These are phyloP conservation scores for Sebastes vulpes DNA, from an alignment of 2,797 vertebrate species.

Conservation along the genomic window DNA sequence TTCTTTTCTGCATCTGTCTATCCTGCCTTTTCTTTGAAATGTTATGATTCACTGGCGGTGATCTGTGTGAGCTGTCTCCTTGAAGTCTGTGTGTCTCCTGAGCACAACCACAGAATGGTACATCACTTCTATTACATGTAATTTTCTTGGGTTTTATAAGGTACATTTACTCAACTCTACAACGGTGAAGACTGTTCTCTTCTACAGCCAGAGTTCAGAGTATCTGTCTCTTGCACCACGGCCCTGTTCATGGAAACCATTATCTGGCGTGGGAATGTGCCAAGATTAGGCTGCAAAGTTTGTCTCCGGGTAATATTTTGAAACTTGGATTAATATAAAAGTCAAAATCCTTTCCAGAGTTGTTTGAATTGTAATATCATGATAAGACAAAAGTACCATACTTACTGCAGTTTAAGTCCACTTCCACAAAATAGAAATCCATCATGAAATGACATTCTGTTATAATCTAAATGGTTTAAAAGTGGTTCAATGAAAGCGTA, in stretches of 20 bases:
- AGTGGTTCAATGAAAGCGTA: constrained; percentile 30
- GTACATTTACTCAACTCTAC: constrained; percentile 78
- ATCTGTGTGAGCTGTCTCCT: constrained; percentile 73
- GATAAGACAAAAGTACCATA: constrained; percentile 19
- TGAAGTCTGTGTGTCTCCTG: constrained; percentile 78
- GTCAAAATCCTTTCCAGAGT: constrained; percentile 32
- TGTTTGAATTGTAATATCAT: constrained; percentile 47
- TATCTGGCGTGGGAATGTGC: constrained; percentile 72
- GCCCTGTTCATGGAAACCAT: constrained; percentile 81
- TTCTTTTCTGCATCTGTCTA: constrained; percentile 41
- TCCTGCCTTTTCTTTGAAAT: constrained; percentile 66
- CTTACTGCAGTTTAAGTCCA: not conserved
- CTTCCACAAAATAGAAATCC: not conserved
- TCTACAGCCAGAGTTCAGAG: constrained; percentile 57
- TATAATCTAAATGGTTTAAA: constrained; percentile 39
- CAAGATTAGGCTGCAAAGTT: constrained; percentile 68
- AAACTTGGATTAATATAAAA: constrained; percentile 59
- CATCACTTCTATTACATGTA: constrained; percentile 82
- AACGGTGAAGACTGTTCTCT: constrained; percentile 69
- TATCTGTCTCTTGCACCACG: constrained; percentile 56
- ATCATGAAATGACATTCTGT: constrained; percentile 24
- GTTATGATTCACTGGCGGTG: constrained; percentile 78
- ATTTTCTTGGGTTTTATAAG: constrained; percentile 83
- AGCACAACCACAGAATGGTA: constrained; percentile 74
- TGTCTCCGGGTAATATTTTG: constrained; percentile 64